Conservation (phyloP, 2,797 vertebrate species). For the Heteromormyrus szaboi region DNA sequence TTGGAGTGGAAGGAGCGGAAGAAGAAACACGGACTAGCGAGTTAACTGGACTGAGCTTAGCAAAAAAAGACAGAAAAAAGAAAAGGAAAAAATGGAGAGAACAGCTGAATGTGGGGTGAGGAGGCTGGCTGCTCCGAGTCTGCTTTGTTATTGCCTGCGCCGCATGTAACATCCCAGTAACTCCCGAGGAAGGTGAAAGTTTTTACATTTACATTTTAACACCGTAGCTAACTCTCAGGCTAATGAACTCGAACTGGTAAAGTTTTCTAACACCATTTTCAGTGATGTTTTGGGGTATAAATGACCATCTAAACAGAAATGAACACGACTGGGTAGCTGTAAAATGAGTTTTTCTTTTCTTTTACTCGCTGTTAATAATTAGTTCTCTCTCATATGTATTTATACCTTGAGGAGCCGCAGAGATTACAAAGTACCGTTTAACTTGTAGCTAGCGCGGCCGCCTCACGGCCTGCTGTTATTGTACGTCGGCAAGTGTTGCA, state of each 20-base stretch:
- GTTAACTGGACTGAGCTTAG: constrained; percentile 35
- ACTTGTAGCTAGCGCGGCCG: neutral
- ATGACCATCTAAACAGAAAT: neutral
- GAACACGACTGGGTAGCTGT: neutral
- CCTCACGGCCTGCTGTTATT: neutral
- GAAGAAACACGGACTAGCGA: neutral
- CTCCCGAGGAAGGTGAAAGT: constrained; percentile 37
- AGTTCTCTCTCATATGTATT: neutral
- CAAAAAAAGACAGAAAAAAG: constrained; percentile 40
- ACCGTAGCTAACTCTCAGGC: neutral
- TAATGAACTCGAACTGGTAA: neutral
- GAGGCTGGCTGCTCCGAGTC: constrained; percentile 57
- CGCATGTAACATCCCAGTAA: constrained; percentile 24
- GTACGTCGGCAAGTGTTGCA: neutral
- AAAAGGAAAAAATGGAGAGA: constrained; percentile 60
- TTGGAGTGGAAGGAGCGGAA: constrained; percentile 4
- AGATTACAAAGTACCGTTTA: neutral
- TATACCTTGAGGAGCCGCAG: neutral
- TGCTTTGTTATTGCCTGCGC: constrained; percentile 43
- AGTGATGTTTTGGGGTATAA: neutral
- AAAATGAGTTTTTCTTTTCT: neutral
- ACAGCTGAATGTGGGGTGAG: constrained; percentile 65
- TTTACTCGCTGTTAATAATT: neutral
- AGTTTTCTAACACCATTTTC: neutral
- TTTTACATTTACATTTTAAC: neutral